Evolutionary conservation across 2,797 vertebrate genomes (phyloP), one percentile per base, ranked within the genome.

Genomic region (Malurus splendens): DNA sequence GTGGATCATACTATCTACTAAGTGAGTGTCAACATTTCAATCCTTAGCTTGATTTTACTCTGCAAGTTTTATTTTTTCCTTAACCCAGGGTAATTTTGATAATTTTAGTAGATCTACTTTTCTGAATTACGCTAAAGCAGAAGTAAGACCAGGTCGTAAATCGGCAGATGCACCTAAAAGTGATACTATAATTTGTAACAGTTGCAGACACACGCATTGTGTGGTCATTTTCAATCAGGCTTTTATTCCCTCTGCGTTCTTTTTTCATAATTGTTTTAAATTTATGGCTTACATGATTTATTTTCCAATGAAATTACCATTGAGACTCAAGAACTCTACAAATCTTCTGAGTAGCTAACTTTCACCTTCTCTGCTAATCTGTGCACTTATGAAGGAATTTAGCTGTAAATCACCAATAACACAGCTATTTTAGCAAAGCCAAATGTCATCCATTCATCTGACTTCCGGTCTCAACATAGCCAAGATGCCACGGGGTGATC

Each of bases 401-500:
- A 93, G 41, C 36, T n/a, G 68, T 94, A 96, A 95, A 96, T 97
- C 92, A 94, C 55, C 90, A 84, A 61, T 73, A 96, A 86, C 76
- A 86, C 71, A 44, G 39, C 60, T 81, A 55, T 89, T 62, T 95
- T 87, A 90, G 80, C 72, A 92, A 94, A 95, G 90, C 38, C 33
- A 89, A 96, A 84, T 90, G 82, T 83, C 71, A 82, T 64, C 70
- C 76, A 9, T 82, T 93, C 71, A 38, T 94, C 93, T 93, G 89
- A 90, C 91, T 95, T 84, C 86, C 2, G 9, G 78, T 89, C 87
- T 77, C 82, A 62, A 48, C 14, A 27, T 39, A 66, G 79, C 56
- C 74, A 90, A 68, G 85, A 82, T 81, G 85, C 89, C 82, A 94
- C 9, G 14, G 65, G 84, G 89, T 23, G 55, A 75, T 36, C 62